Conservation (phyloP, 2,113 vertebrate genomes). For the Phainopepla nitens region DNA sequence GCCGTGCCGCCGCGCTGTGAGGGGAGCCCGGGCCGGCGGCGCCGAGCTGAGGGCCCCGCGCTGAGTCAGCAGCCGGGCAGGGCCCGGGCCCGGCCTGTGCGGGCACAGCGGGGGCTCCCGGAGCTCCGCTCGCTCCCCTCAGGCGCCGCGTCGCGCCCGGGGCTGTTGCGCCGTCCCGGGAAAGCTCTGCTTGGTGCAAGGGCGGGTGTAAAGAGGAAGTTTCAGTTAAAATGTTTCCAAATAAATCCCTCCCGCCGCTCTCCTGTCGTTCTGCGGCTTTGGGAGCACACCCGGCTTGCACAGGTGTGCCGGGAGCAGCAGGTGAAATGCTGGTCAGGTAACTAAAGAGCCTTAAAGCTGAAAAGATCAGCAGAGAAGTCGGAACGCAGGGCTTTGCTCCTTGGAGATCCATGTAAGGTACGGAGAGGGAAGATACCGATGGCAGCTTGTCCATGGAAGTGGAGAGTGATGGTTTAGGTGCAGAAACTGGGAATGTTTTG, state of each 20-base stretch:
- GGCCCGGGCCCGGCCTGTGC: background rate
- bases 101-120: background rate
- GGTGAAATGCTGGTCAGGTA: background rate
- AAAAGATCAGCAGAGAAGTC: background rate
- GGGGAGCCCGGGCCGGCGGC: background rate
- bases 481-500: background rate
- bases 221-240: background rate
- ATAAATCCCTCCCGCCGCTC: background rate
- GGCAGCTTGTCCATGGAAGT: background rate
- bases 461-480: background rate
- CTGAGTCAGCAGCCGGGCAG: background rate
- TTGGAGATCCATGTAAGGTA: accelerated
- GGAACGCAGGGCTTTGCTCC: background rate
- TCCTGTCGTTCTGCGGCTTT: background rate
- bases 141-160: background rate
- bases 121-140: background rate
- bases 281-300: background rate
- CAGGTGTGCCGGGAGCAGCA: background rate
- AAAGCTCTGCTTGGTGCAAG: background rate
- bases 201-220: background rate
- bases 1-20: background rate
- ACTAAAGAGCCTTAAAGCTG: background rate
- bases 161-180: background rate
- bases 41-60: background rate
- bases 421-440: background rate